Evolutionary conservation across 2,888 invertebrate species (phyloP).

Genomic region (Mesorhabditis sp.): DNA sequence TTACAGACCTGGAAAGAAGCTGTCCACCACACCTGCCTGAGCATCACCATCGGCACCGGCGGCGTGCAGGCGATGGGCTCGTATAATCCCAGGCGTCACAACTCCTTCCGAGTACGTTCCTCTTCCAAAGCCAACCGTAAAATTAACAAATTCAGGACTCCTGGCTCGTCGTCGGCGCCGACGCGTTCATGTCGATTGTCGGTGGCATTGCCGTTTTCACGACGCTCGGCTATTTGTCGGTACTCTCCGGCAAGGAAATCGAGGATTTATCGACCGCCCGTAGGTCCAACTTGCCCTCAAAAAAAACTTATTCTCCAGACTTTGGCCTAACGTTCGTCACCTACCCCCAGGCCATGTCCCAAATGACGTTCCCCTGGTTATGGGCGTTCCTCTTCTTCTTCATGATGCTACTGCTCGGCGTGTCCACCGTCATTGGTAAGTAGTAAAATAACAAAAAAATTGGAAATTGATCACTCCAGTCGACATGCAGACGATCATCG

Average conservation of each 20-base stretch:
- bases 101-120: slow-evolving; percentile 31
- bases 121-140: too few relatives aligned
- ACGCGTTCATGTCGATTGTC: slow-evolving; percentile 38
- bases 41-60: slow-evolving; percentile 48
- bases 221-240: slow-evolving; percentile 37
- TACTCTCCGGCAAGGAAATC: slow-evolving; percentile 19
- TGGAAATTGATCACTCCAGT: neutral
- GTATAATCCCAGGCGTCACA: slow-evolving; percentile 44
- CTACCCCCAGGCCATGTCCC: slow-evolving; percentile 58
- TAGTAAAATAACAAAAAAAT: neutral
- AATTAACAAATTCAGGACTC: slow-evolving; percentile 31
- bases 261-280: slow-evolving; percentile 21
- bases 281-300: neutral
- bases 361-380: slow-evolving; percentile 57
- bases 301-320: slow-evolving; percentile 43
- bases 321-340: slow-evolving; percentile 60
- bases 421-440: slow-evolving; percentile 38
- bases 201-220: slow-evolving; percentile 44
- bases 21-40: slow-evolving; percentile 49
- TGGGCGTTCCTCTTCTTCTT: slow-evolving; percentile 60
- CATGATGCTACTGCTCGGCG: slow-evolving; percentile 60
- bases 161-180: slow-evolving; percentile 44
- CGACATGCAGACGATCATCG: neutral
- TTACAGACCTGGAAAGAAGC: slow-evolving; percentile 44
- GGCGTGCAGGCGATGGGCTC: slow-evolving; percentile 47